A percentile compares a stretch with the other conserved stretches of the same genome.
These are phyloP conservation scores for Punctoribates punctum DNA, from an alignment of 2,888 invertebrate species.

Conservation along the genomic window DNA sequence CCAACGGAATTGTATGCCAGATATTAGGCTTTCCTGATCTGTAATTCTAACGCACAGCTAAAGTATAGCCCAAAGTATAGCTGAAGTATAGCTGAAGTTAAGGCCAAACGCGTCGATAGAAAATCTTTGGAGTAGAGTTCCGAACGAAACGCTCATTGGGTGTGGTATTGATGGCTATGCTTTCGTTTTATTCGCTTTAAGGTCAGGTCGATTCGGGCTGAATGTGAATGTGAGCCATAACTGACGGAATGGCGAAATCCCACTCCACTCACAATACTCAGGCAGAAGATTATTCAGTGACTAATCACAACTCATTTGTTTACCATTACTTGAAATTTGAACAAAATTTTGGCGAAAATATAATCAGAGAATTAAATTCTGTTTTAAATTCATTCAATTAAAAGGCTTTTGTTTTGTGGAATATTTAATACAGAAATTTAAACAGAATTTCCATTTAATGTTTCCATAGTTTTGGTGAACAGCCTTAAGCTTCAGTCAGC, in stretches of 20 bases:
- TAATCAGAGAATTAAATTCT: not conserved
- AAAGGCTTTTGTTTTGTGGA: not conserved
- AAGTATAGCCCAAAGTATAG: not conserved
- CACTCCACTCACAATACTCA: not conserved
- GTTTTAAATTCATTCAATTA: not conserved
- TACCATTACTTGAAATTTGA: not conserved
- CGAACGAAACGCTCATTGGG: slow-evolving; percentile 10
- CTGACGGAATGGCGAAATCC: slow-evolving; percentile 16
- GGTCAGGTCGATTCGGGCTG: slow-evolving; percentile 34
- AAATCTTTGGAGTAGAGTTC: slow-evolving; percentile 32
- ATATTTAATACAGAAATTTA: not conserved
- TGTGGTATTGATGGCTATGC: slow-evolving; percentile 27
- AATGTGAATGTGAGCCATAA: not conserved
- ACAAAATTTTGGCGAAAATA: not conserved
- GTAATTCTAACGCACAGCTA: slow-evolving; percentile 3
- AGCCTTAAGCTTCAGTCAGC: slow-evolving; percentile 7
- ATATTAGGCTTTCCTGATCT: slow-evolving; percentile 6
- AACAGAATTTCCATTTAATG: not conserved
- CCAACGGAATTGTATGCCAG: slow-evolving; percentile 1
- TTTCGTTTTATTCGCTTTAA: slow-evolving; percentile 28
- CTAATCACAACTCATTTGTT: not conserved
- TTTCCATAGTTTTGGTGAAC: not conserved
- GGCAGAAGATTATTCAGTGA: not conserved
- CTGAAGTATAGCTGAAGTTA: not conserved
- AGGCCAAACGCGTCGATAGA: slow-evolving; percentile 19